A percentile compares a stretch with the other conserved stretches of the same genome.
phyloP scores from a whole-genome alignment of 1,140 invertebrate species.

The Brevipalpus yothersi region DNA sequence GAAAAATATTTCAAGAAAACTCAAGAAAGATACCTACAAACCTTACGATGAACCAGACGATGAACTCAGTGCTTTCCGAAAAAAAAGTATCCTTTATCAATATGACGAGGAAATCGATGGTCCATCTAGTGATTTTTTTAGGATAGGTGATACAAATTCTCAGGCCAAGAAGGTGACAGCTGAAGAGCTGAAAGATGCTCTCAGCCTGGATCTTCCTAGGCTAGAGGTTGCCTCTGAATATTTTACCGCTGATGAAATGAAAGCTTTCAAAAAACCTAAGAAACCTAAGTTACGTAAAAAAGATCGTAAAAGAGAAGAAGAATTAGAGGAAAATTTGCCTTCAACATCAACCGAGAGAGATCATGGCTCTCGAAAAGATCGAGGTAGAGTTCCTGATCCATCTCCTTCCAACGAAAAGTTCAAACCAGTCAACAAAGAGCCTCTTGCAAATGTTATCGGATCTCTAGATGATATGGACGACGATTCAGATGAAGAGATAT shows the following conservation, averaged over 20 bases:
- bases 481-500: slow-evolving; percentile 14
- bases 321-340: not conserved
- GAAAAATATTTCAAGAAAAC: slow-evolving; percentile 61
- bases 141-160: slow-evolving; percentile 30
- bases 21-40: slow-evolving; percentile 48
- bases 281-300: slow-evolving; percentile 35
- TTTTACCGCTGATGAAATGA: slow-evolving; percentile 51
- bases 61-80: slow-evolving; percentile 38
- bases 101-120: slow-evolving; percentile 90
- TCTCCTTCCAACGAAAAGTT: slow-evolving; percentile 4
- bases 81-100: slow-evolving; percentile 50
- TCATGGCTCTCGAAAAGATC: not conserved
- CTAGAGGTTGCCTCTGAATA: slow-evolving; percentile 62
- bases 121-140: slow-evolving; percentile 45
- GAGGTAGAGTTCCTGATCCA: not conserved
- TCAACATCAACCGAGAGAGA: not conserved
- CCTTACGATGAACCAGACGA: slow-evolving; percentile 72
- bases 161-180: not conserved
- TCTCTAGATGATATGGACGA: slow-evolving; percentile 3
- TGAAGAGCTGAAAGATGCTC: too few relatives aligned
- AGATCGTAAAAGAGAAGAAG: slow-evolving; percentile 10
- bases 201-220: slow-evolving; percentile 30
- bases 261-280: slow-evolving; percentile 71
- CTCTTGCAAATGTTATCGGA: not conserved
- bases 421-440: not conserved